These are phyloP conservation scores for Myiopsitta monachus DNA, from an alignment of 2,113 vertebrate species.

Conservation along the genomic window DNA sequence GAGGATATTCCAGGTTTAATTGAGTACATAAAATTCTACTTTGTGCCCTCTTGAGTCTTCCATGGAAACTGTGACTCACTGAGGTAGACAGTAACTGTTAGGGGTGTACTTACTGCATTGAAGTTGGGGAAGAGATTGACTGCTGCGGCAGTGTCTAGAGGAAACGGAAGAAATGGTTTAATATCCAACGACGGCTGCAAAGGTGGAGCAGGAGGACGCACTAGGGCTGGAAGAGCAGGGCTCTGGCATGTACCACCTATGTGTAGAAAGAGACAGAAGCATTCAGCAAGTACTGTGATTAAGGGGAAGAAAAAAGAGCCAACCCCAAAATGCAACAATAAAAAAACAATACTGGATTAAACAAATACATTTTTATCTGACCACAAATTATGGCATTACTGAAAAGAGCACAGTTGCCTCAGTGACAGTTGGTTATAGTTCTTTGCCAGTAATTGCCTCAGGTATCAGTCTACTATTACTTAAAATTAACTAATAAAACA, in stretches of 20 bases:
- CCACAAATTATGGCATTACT: not conserved
- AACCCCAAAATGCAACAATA: not conserved
- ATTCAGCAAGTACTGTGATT: not conserved
- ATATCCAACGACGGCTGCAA: conserved; percentile 87
- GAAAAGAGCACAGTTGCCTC: not conserved
- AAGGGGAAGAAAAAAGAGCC: accelerated
- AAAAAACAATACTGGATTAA: not conserved
- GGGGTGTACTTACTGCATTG: conserved; percentile 84
- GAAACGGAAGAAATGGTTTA: conserved; percentile 93
- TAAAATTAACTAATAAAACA: not conserved
- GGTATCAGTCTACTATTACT: not conserved
- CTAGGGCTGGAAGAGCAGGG: conserved; percentile 88
- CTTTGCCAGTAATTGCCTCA: not conserved
- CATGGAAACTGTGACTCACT: not conserved
- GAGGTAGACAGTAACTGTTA: not conserved
- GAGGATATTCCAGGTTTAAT: conserved; percentile 7
- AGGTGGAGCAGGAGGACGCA: conserved; percentile 86
- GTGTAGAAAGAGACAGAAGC: conserved; percentile 16
- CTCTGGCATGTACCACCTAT: conserved; percentile 93
- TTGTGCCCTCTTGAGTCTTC: not conserved
- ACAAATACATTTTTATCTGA: not conserved
- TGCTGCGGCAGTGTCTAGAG: conserved; percentile 83
- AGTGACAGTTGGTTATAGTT: not conserved
- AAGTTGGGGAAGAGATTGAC: conserved; percentile 93
- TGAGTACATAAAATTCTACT: not conserved